These are phyloP conservation scores for Cygnus olor DNA, from an alignment of 2,797 vertebrate species.

Conservation along the genomic window DNA sequence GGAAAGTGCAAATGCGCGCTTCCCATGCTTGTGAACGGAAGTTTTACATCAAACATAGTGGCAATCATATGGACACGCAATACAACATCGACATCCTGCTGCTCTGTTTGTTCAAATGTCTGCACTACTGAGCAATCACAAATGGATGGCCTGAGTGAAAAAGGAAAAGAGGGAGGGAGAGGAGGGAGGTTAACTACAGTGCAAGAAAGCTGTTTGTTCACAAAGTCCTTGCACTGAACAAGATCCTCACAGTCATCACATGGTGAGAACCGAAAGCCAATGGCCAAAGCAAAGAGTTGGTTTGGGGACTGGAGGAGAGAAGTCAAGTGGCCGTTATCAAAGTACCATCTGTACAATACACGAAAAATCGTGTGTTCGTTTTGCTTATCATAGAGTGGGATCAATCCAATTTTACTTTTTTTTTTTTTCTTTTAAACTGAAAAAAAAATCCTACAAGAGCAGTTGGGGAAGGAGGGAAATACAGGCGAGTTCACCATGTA, in stretches of 20 bases:
- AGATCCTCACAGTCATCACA: background rate
- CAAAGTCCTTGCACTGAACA: background rate
- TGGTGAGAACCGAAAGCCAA: background rate
- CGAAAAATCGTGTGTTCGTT: background rate
- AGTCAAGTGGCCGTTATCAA: background rate
- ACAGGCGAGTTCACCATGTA: background rate
- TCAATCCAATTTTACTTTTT: background rate
- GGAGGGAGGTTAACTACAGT: background rate
- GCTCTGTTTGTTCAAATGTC: slow-evolving; percentile 16
- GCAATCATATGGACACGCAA: slow-evolving; percentile 35
- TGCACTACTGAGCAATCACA: slow-evolving; percentile 24
- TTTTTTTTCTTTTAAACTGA: background rate
- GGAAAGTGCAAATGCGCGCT: background rate
- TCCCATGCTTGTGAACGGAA: background rate
- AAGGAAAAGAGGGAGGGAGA: background rate
- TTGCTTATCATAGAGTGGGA: background rate
- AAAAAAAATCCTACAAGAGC: slow-evolving; percentile 12
- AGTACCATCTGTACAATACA: background rate
- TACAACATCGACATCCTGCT: slow-evolving; percentile 60
- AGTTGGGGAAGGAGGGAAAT: background rate
- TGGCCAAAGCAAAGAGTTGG: background rate
- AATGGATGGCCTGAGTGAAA: slow-evolving; percentile 42
- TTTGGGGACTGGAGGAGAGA: background rate
- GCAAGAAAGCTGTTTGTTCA: background rate
- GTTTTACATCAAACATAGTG: slow-evolving; percentile 63